A percentile compares a stretch with the other conserved stretches of the same genome.
phyloP scores from a whole-genome alignment of 2,797 vertebrate species.

The Anolis apletophallus region DNA sequence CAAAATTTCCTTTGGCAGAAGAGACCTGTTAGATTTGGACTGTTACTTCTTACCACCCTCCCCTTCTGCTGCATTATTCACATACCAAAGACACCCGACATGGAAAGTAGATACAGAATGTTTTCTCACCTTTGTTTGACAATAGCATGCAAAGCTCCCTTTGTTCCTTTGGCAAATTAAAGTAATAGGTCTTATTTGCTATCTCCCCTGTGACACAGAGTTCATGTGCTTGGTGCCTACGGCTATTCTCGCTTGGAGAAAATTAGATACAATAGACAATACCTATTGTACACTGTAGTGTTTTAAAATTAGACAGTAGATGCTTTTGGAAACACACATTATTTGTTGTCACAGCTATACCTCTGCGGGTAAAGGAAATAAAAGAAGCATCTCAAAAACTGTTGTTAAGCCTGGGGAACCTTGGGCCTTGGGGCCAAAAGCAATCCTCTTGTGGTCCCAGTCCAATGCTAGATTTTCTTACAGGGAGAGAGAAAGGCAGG shows the following conservation, averaged over 20 bases:
- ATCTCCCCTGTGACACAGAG: slow-evolving; percentile 72
- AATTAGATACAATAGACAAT: slow-evolving; percentile 66
- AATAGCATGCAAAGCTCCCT: slow-evolving; percentile 66
- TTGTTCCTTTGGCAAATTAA: slow-evolving; percentile 75
- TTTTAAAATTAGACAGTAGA: slow-evolving; percentile 67
- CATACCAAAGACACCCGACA: slow-evolving; percentile 45
- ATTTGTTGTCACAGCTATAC: slow-evolving; percentile 57
- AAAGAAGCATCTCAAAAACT: slow-evolving; percentile 44
- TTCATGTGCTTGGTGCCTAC: slow-evolving; percentile 68
- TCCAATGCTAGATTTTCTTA: too few species aligned
- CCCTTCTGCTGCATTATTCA: slow-evolving; percentile 31
- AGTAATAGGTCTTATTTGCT: slow-evolving; percentile 75
- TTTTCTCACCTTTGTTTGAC: slow-evolving; percentile 63
- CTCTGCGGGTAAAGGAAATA: slow-evolving; percentile 49
- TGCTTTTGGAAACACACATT: slow-evolving; percentile 64
- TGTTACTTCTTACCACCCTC: too few species aligned
- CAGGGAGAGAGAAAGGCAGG: too few species aligned
- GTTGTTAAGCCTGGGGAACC: background rate
- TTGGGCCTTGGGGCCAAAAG: too few species aligned
- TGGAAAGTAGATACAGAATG: slow-evolving; percentile 49
- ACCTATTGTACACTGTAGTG: slow-evolving; percentile 57
- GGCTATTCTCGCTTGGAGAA: slow-evolving; percentile 66
- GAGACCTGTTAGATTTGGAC: too few species aligned
- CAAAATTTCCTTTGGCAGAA: too few species aligned
- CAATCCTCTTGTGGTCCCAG: too few species aligned